A percentile compares a stretch with the other conserved stretches of the same genome.
phyloP scores from a whole-genome alignment of 2,113 vertebrate species.

The Xiphorhynchus elegans region DNA sequence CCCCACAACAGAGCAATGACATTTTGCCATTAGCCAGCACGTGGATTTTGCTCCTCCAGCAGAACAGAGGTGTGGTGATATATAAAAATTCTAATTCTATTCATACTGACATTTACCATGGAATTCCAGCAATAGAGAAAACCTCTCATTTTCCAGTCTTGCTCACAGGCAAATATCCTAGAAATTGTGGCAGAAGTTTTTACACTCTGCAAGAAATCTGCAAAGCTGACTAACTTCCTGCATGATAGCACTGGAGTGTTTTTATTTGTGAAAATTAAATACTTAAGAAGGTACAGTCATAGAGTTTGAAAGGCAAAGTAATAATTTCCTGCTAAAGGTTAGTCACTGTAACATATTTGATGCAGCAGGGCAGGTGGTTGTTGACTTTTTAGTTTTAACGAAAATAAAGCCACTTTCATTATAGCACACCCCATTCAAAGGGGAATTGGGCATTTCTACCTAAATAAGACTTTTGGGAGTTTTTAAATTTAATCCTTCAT shows the following conservation, averaged over 20 bases:
- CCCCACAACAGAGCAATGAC: background rate
- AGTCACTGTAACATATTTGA: background rate
- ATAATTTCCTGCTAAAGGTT: background rate
- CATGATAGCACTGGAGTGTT: fast-evolving
- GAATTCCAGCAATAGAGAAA: background rate
- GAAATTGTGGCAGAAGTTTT: background rate
- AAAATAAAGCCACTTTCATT: background rate
- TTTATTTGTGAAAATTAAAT: background rate
- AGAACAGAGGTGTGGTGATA: background rate
- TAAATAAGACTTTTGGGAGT: background rate
- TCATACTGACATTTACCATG: constrained; percentile 31
- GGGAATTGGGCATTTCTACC: background rate
- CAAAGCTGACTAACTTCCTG: background rate
- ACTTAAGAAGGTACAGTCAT: background rate
- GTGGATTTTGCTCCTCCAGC: background rate
- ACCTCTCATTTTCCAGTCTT: background rate
- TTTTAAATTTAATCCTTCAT: background rate
- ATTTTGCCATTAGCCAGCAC: constrained; percentile 5
- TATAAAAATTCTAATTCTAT: constrained; percentile 5
- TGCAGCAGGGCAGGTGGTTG: fast-evolving
- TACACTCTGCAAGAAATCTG: background rate
- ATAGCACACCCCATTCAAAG: background rate
- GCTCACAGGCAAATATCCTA: background rate
- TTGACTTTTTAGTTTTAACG: background rate
- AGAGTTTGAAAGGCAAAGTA: background rate